Conservation (phyloP, 2,888 invertebrate genomes). For the Mylabris sibirica region DNA sequence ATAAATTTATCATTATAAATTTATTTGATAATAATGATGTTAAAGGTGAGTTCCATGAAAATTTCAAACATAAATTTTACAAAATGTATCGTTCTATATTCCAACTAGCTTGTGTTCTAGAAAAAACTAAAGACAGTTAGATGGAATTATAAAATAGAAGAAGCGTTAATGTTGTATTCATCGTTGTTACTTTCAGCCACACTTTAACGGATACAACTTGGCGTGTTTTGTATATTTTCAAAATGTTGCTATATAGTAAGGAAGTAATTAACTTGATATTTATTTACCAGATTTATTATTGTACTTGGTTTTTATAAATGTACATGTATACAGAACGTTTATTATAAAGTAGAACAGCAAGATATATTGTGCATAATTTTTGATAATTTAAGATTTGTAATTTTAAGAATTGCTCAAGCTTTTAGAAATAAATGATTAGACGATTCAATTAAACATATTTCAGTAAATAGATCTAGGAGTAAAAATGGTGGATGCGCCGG, state of each 20-base stretch:
- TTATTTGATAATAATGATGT: neutral
- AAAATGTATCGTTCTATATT: constrained; percentile 21
- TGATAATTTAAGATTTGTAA: neutral
- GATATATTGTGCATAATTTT: neutral
- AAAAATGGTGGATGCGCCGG: constrained; percentile 23
- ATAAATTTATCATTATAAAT: neutral
- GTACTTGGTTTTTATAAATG: constrained; percentile 2
- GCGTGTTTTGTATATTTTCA: constrained; percentile 26
- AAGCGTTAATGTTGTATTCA: constrained; percentile 18
- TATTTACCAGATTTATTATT: constrained; percentile 32
- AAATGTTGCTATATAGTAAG: constrained; percentile 24
- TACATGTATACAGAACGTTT: neutral
- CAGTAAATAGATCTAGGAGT: too few species aligned
- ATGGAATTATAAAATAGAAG: constrained; percentile 14
- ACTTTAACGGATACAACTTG: constrained; percentile 22
- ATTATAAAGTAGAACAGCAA: neutral
- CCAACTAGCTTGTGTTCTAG: neutral
- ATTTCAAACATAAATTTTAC: constrained; percentile 12
- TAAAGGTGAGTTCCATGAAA: neutral
- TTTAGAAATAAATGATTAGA: neutral
- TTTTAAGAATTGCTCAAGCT: neutral
- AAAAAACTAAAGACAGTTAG: neutral
- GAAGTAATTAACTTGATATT: constrained; percentile 33
- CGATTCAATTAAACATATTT: too few species aligned
- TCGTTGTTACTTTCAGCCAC: constrained; percentile 21